These are phyloP conservation scores for Gryon sp. DNA, from an alignment of 1,140 invertebrate species.

Conservation along the genomic window DNA sequence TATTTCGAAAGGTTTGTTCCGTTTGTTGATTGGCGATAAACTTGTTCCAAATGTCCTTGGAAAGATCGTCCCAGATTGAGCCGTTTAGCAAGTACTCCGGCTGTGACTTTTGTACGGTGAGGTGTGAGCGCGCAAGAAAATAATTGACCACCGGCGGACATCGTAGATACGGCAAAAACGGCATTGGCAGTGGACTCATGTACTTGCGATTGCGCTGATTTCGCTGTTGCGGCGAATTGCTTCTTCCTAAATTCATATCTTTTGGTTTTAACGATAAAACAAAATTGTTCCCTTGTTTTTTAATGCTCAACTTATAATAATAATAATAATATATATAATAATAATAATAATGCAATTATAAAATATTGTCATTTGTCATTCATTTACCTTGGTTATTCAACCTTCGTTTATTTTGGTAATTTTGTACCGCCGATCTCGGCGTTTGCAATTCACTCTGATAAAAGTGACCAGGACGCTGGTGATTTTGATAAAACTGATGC, in stretches of 20 bases:
- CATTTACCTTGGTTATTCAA: conserved; percentile 68
- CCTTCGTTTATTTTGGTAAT: conserved; percentile 74
- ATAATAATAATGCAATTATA: neutral
- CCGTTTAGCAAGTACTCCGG: conserved; percentile 77
- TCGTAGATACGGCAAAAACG: conserved; percentile 61
- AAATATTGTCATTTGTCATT: neutral
- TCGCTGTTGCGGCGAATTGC: conserved; percentile 70
- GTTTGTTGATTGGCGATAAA: conserved; percentile 89
- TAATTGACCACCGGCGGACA: conserved; percentile 77
- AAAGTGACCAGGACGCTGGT: conserved; percentile 65
- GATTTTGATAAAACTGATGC: conserved; percentile 70
- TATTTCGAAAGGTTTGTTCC: conserved; percentile 87
- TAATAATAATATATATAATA: neutral
- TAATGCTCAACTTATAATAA: too few relatives aligned
- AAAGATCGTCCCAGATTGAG: conserved; percentile 84
- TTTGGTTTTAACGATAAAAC: conserved; percentile 23
- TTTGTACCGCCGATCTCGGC: conserved; percentile 68
- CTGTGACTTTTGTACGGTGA: conserved; percentile 72
- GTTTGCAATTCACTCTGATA: conserved; percentile 64
- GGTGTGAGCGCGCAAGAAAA: conserved; percentile 78
- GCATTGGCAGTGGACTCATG: conserved; percentile 59
- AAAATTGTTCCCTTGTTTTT: too few relatives aligned
- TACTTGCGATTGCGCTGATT: conserved; percentile 71
- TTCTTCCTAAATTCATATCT: conserved; percentile 70
- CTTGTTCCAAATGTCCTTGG: conserved; percentile 88